A percentile compares a stretch with the other conserved stretches of the same genome.
Evolutionary conservation across 2,888 invertebrate species (phyloP).

Genomic region (Tenthredo livida): DNA sequence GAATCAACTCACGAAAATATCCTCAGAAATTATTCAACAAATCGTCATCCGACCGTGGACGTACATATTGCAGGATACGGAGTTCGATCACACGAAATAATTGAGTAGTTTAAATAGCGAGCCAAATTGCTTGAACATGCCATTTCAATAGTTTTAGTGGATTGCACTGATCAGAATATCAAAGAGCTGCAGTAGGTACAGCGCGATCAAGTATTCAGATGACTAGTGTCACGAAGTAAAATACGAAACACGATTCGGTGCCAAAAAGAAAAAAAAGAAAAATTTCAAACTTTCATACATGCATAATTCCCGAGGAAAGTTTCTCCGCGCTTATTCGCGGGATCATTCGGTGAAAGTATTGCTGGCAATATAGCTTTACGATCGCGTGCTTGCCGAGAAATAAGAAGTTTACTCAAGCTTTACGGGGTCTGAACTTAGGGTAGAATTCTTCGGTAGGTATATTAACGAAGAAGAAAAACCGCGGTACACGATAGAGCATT

Average conservation of each 20-base stretch:
- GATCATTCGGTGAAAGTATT: not conserved
- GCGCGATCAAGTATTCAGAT: not conserved
- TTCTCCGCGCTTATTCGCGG: not conserved
- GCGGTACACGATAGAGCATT: not conserved
- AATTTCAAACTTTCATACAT: not conserved
- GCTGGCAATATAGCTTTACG: constrained; percentile 32
- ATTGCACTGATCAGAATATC: not conserved
- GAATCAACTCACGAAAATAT: not conserved
- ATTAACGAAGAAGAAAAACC: not conserved
- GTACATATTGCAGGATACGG: not conserved
- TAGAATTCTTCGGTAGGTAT: not conserved
- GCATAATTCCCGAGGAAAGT: not conserved
- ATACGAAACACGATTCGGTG: not conserved
- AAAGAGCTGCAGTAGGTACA: not conserved
- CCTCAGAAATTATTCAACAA: not conserved
- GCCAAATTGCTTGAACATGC: not conserved
- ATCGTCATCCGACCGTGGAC: not conserved
- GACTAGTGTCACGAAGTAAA: not conserved
- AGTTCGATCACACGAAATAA: not conserved
- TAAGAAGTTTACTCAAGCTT: constrained; percentile 9
- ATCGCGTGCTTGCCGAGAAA: constrained; percentile 17
- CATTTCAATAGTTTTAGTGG: not conserved
- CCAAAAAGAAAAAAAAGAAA: not conserved
- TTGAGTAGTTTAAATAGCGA: not conserved
- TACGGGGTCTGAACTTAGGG: not conserved